Base-by-base conservation (phyloP, 2,888 invertebrate species). In the Parnassius glacialis region DNA sequence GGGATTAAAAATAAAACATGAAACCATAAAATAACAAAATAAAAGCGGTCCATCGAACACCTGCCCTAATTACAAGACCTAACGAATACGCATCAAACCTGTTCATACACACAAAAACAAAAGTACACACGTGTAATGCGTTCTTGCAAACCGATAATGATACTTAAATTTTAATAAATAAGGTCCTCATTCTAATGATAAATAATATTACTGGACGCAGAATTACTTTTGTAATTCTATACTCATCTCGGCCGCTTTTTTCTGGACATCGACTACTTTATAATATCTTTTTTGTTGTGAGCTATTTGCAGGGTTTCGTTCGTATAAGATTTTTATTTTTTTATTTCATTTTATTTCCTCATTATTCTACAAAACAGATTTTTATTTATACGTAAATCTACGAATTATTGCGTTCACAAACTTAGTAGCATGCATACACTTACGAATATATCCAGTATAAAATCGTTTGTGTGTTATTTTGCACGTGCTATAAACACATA, bases 21-120 rank as follows among this genome's bases (percentile, higher is more conserved):
- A 54, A 47, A 61, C 61, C n/a, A 42, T 61, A 70, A 76, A 78
- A 77, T 72, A 73, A 69, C 70, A 72, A 79, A 79, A 84, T 81
- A 80, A 25, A 75, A 73, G 69, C 72, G 74, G 74, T 73, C 75
- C 81, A 78, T 76, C 78, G 85, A 78, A 82, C 87, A 87, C 87
- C 87, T 87, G 87, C 80, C 82, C 85, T 84, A 86, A 87, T 86
- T 85, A 84, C 74, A 71, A 76, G 74, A 75, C 83, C 81, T 80
- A 82, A 74, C 72, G 69, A 71, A 72, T 64, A 69, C 69, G 68
- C 70, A 73, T 69, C 75, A 70, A 85, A 86, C 85, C 82, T 75
- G 87, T 84, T 83, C 75, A 69, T 68, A 70, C 68, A 72, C 69
- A 74, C 76, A 76, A 70, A 68, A 66, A 74, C 67, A 68, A 68